These are phyloP conservation scores for Heteropelma amictum DNA, from an alignment of 2,888 invertebrate species.

Conservation along the genomic window DNA sequence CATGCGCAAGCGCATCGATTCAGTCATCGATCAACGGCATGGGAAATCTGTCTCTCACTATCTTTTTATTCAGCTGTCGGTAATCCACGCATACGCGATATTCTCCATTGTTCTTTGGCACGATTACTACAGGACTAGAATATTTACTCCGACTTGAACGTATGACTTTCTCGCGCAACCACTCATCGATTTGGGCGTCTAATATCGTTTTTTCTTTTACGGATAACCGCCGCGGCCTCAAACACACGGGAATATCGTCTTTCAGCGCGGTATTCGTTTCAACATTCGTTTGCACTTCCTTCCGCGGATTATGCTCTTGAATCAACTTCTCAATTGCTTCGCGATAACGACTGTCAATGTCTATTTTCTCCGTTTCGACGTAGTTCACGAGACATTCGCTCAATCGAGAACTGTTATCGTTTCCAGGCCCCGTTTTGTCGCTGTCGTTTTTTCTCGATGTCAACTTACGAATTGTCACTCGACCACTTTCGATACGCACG, in stretches of 20 bases:
- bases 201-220: constrained; percentile 42
- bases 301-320: neutral
- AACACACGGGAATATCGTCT: constrained; percentile 42
- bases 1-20: constrained; percentile 4
- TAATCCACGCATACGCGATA: constrained; percentile 25
- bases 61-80: constrained; percentile 10
- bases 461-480: constrained; percentile 1
- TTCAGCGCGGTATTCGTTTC: constrained; percentile 47
- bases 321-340: constrained; percentile 43
- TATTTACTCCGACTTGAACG: neutral
- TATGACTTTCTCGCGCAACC: constrained; percentile 34
- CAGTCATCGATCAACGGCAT: constrained; percentile 41
- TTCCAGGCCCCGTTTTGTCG: neutral
- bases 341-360: neutral
- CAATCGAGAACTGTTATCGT: neutral
- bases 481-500: neutral
- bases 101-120: neutral
- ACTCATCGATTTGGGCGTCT: constrained; percentile 42
- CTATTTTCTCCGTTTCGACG: neutral
- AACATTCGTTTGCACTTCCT: constrained; percentile 16
- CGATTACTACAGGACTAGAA: neutral
- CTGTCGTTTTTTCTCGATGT: neutral
- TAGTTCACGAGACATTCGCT: neutral
- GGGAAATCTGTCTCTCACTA: constrained; percentile 6
- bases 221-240: constrained; percentile 41